Evolutionary conservation across 2,888 invertebrate genomes (phyloP), one percentile per base, ranked within the genome.

Genomic region (Drosophila maculinotata): DNA sequence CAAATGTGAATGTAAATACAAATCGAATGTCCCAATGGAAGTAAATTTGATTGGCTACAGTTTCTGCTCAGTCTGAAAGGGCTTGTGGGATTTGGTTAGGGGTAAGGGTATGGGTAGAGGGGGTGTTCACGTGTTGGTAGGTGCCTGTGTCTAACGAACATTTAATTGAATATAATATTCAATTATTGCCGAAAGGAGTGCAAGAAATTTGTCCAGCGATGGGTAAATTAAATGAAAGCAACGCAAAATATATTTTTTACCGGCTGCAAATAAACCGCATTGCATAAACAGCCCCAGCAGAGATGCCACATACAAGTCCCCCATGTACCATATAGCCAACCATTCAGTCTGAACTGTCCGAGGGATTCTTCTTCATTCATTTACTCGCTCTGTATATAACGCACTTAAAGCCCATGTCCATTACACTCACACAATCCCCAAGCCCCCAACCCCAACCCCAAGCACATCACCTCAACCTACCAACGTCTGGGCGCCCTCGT

Each of bases 161-260:
- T 68, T 72, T 83, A 80, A 82, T 82, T 77, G 76, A 82, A 86
- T 75, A 84, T 81, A 53, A 81, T 80, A 80, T 86, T 77, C 57
- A 83, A 83, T 83, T 83, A 77, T 52, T 41, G 30, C 30, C 38
- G 67, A 57, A 62, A 63, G 42, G 41, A 51, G 33, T 45, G 23
- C 56, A 57, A 56, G 62, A 58, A 63, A 41, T 51, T 31, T 45
- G 35, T 48, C 25, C 45, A 28, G 44, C 47, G 38, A 15, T 65
- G 59, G 26, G 33, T 33, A 53, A 67, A 66, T 74, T 71, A 69
- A 74, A 74, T 63, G 53, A 74, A 74, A 71, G 75, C 56, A 56
- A 53, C 41, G 51, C 52, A 49, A 51, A 54, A 31, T 59, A 38
- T 47, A 31, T 59, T 57, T 44, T 23, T 15, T 28, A 33, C 20